These are phyloP conservation scores for Sminthurinus aureus DNA, from an alignment of 2,888 invertebrate genomes.

Conservation along the genomic window DNA sequence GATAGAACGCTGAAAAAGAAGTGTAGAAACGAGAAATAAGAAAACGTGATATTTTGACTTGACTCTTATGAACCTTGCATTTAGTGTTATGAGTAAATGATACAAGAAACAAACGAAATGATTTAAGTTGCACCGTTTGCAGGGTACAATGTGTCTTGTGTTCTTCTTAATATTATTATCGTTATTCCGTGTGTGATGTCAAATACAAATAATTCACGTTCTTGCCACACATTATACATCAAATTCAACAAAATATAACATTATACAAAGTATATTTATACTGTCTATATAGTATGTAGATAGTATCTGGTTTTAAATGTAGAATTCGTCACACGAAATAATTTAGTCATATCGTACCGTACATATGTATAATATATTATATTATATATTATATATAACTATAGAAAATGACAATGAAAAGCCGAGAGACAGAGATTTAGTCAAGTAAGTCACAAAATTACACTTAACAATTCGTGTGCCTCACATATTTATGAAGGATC, in stretches of 20 bases:
- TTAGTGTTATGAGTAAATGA: slow-evolving; percentile 9
- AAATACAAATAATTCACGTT: neutral
- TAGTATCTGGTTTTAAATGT: neutral
- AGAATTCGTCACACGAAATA: neutral
- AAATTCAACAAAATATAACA: no score
- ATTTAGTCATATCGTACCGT: neutral
- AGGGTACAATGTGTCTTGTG: neutral
- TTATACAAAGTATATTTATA: neutral
- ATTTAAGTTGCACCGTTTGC: slow-evolving; percentile 17
- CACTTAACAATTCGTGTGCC: neutral
- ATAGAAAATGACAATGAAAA: neutral
- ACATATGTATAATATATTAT: no score
- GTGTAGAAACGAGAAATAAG: slow-evolving; percentile 31
- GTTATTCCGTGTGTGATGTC: neutral
- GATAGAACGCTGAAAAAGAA: neutral
- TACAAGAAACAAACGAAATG: slow-evolving; percentile 26
- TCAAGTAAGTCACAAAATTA: neutral
- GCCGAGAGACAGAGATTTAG: neutral
- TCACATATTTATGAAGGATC: no score
- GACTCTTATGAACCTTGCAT: slow-evolving; percentile 35
- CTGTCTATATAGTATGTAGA: neutral
- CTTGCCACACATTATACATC: neutral
- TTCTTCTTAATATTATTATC: neutral
- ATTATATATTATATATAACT: no score
- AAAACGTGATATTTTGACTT: slow-evolving; percentile 48